Percentiles rank a stretch among this genome's conserved stretches.
These are phyloP conservation scores for Coptodon rendalli DNA, from an alignment of 2,113 vertebrate genomes.

Conservation along the genomic window DNA sequence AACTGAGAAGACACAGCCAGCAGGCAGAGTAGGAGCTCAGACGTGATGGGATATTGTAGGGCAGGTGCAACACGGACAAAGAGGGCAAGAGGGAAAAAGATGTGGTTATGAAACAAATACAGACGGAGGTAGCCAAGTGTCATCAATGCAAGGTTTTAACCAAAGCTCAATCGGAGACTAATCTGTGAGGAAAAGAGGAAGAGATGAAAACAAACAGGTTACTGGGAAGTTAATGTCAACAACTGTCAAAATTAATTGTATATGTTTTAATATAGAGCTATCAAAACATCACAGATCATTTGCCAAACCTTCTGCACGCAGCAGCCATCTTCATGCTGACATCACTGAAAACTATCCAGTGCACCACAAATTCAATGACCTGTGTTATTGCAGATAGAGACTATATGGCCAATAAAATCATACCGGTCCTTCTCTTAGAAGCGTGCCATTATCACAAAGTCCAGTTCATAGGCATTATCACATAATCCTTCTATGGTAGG, in stretches of 20 bases:
- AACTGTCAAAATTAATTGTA: background rate
- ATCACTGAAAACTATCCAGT: slow-evolving; percentile 22
- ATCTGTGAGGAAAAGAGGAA: background rate
- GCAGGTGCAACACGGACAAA: slow-evolving; percentile 24
- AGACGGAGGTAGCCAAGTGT: background rate
- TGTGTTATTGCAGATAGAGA: slow-evolving; percentile 28
- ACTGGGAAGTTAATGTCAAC: background rate
- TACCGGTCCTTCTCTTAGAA: slow-evolving; percentile 19
- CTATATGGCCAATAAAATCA: slow-evolving; percentile 49
- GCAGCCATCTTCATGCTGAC: slow-evolving; percentile 21
- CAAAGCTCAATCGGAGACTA: background rate
- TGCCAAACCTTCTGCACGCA: background rate
- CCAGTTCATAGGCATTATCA: slow-evolving; percentile 33
- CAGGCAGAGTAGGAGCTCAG: background rate
- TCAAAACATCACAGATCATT: background rate
- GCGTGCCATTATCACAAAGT: slow-evolving; percentile 15
- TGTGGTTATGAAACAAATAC: slow-evolving; percentile 11
- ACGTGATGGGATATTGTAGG: slow-evolving; percentile 6
- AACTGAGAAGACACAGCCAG: background rate
- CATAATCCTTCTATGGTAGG: slow-evolving; percentile 24
- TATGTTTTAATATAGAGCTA: background rate
- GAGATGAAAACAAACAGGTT: background rate
- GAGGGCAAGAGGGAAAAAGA: background rate
- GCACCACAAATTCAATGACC: slow-evolving; percentile 40
- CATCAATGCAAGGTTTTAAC: background rate